phyloP scores from a whole-genome alignment of 2,113 vertebrate genomes.

The Oryzias melastigma region DNA sequence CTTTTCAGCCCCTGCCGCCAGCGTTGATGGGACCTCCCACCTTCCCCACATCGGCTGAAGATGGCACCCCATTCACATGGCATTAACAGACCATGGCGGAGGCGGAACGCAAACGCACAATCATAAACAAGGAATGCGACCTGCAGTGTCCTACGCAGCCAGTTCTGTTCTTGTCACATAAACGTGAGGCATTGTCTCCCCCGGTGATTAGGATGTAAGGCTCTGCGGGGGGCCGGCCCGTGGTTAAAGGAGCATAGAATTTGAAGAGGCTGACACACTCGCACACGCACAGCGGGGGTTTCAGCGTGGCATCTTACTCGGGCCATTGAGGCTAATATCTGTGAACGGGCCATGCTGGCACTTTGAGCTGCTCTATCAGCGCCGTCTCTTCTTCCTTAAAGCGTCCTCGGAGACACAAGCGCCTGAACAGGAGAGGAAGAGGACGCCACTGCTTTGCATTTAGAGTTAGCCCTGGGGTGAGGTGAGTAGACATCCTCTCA shows the following conservation, averaged over 20 bases:
- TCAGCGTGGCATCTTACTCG: constrained; percentile 57
- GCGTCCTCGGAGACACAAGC: constrained; percentile 34
- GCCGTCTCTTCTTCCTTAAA: constrained; percentile 36
- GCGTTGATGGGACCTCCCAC: constrained; percentile 11
- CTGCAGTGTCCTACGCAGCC: constrained; percentile 5
- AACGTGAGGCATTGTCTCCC: constrained; percentile 55
- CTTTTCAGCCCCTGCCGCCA: constrained; percentile 6
- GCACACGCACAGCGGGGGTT: constrained; percentile 65
- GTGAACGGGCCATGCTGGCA: constrained; percentile 63
- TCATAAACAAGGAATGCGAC: constrained; percentile 16
- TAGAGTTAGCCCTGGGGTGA: background rate
- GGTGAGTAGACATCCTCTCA: constrained; percentile 6
- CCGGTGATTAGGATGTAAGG: constrained; percentile 57
- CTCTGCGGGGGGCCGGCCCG: constrained; percentile 31
- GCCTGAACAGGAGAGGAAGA: constrained; percentile 32
- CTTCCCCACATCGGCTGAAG: constrained; percentile 1
- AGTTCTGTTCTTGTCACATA: constrained; percentile 53
- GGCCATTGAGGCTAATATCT: constrained; percentile 76
- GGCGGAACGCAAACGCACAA: constrained; percentile 42
- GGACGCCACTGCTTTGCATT: background rate
- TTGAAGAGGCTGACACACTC: constrained; percentile 27
- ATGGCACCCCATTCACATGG: constrained; percentile 22
- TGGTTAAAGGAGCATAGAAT: constrained; percentile 54
- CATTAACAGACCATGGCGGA: constrained; percentile 30
- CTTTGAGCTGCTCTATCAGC: constrained; percentile 34